Evolutionary conservation across 2,113 vertebrate genomes (phyloP).

Genomic region (Triplophysa dalaica): DNA sequence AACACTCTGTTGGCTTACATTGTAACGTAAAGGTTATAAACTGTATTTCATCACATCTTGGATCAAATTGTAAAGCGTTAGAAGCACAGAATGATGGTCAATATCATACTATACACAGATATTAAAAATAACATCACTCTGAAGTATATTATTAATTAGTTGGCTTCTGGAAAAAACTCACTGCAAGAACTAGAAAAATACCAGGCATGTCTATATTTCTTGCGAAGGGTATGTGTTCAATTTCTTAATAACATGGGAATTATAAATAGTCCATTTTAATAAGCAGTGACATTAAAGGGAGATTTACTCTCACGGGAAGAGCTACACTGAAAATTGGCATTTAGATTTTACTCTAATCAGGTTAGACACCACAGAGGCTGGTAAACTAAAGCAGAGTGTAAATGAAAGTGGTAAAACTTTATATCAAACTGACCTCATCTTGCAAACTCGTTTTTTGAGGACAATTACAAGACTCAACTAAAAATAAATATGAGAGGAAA

Average conservation of each 20-base stretch:
- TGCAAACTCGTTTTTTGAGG: constrained; percentile 16
- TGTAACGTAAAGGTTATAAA: too few species aligned
- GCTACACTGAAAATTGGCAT: constrained; percentile 54
- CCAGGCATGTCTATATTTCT: constrained; percentile 16
- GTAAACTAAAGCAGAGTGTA: constrained; percentile 41
- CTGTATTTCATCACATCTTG: too few species aligned
- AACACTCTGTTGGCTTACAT: too few species aligned
- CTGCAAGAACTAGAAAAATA: constrained; percentile 3
- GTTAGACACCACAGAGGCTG: constrained; percentile 48
- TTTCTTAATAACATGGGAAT: constrained; percentile 52
- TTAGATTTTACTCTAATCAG: constrained; percentile 56
- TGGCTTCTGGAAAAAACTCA: constrained; percentile 6
- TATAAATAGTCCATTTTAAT: constrained; percentile 56
- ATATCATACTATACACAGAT: too few species aligned
- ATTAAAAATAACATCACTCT: too few species aligned
- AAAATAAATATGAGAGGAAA: background rate
- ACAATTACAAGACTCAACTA: background rate
- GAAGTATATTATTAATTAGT: too few species aligned
- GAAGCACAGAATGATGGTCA: too few species aligned
- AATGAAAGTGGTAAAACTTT: constrained; percentile 44
- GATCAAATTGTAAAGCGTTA: too few species aligned
- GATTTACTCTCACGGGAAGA: constrained; percentile 52
- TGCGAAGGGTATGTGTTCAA: constrained; percentile 39
- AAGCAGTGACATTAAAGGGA: constrained; percentile 58
- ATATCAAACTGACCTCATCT: constrained; percentile 40